Evolutionary conservation across 1,140 invertebrate genomes (phyloP).

Genomic region (Achatina immaculata): DNA sequence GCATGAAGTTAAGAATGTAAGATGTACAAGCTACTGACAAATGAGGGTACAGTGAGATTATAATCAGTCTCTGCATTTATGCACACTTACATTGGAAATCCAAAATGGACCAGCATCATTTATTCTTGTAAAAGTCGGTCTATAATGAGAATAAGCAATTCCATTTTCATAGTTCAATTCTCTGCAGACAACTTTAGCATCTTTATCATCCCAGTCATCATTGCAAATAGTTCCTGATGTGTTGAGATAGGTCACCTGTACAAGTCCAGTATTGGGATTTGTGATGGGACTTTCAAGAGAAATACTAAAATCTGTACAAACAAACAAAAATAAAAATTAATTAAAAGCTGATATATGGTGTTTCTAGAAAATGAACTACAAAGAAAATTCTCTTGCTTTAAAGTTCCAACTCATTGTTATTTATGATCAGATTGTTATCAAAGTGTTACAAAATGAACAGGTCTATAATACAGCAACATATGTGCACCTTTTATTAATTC

Average conservation of each 20-base stretch:
- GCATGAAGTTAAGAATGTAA: no score
- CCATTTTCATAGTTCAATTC: conserved; percentile 56
- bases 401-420: no score
- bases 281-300: conserved; percentile 35
- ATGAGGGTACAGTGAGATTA: no score
- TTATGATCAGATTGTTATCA: no score
- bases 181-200: conserved; percentile 57
- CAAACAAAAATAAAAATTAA: conserved; percentile 14
- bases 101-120: conserved; percentile 54
- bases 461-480: no score
- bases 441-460: no score
- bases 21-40: no score
- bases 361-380: no score
- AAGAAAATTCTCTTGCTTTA: no score
- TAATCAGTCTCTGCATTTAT: no score
- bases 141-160: conserved; percentile 55
- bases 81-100: conserved; percentile 42
- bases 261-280: conserved; percentile 44
- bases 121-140: conserved; percentile 38
- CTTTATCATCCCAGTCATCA: conserved; percentile 55
- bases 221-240: conserved; percentile 58
- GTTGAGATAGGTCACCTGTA: conserved; percentile 49
- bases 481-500: no score
- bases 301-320: conserved; percentile 48
- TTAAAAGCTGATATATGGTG: no score